Base-by-base conservation (phyloP, 2,888 invertebrate genomes). In the Eristalinus aeneus region DNA sequence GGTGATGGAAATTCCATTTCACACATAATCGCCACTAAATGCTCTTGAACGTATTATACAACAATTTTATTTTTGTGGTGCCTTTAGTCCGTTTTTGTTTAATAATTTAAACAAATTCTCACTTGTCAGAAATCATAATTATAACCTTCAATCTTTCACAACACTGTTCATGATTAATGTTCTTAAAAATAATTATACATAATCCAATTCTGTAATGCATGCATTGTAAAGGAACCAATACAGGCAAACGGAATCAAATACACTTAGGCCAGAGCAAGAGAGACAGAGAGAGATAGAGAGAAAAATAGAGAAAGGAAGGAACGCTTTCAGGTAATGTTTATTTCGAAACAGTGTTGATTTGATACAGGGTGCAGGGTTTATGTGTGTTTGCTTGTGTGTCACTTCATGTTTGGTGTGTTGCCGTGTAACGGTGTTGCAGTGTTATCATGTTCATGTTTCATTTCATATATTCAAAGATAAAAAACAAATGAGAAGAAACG, bases 151-250 rank as follows among this genome's bases (percentile, higher is more conserved):
- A 8, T 16, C 8, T 3, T 46, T 0, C 2, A 46, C 12, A 16
- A 34, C 31, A 73, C 73, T 63, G 73, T 63, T 63, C 63, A 73
- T 73, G 73, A 54, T 63, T 16, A 46, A 54, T n/a, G 23, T 39
- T 39, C 9, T 39, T 10, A 39, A 23, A 36, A 54, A 53, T 53
- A 2, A 46, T 8, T 46, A 9, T 53, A n/a, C 9, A 53, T 27
- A 20, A 46, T 12, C 31, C 4, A 67, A 39, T 22, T 12, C 9
- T 36, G 61, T 67, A 16, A 10, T 31, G 12, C 82, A 82, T 82
- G 82, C 81, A 71, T 58, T 64, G 20, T 34, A 69, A 64, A 56
- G 65, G 39, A 74, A 67, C 22, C 31, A 39, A 54, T 61, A 61
- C 32, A 46, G 8, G 1, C 8, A 1, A 46, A 46, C 46, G 16